Base-by-base conservation (phyloP, 2,113 vertebrate genomes). In the Gadus macrocephalus region DNA sequence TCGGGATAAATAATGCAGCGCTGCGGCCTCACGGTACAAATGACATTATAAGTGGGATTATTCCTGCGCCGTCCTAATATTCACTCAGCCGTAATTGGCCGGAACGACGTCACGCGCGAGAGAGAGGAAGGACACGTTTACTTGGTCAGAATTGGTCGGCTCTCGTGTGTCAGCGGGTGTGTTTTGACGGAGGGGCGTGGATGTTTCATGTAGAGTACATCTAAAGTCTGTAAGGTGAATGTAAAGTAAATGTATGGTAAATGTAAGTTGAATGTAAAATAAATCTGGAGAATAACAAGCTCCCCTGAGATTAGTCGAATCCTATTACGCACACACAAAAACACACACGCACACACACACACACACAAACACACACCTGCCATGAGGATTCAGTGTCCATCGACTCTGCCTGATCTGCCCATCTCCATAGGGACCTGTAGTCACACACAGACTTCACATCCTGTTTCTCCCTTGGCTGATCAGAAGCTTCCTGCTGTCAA, bases 401-500 rank as follows among this genome's bases (percentile, higher is more conserved):
- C 74, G 71, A 82, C 79, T 85, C 78, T 77, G 66, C 77, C 75
- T 70, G 72, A 75, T 81, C 78, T 68, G 61, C 71, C 77, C 25
- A 78, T 88, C 76, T 89, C 88, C 84, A 85, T 85, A 82, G 87
- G 79, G 78, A 91, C 81, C 60, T 55, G 58, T 53, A 68, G 15
- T 27, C 67, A 68, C 66, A 59, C 67, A 68, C 67, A 59, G 27
- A 62, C 62, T 73, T 85, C 82, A 78, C 69, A 74, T 85, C 81
- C 72, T 55, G 76, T 89, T 83, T 84, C 78, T 85, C 75, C 66
- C 76, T 73, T 66, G 80, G 74, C 75, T 83, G 84, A 90, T 91
- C 84, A 89, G 88, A 88, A 81, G 72, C 71, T 84, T 80, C 78
- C 70, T 53, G 15, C 79, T 78, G 86, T 84, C 89, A 86, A 82